Percentiles rank a stretch among this genome's conserved stretches.
phyloP scores from a whole-genome alignment of 2,888 invertebrate species.

The Gastrophysa polygoni region DNA sequence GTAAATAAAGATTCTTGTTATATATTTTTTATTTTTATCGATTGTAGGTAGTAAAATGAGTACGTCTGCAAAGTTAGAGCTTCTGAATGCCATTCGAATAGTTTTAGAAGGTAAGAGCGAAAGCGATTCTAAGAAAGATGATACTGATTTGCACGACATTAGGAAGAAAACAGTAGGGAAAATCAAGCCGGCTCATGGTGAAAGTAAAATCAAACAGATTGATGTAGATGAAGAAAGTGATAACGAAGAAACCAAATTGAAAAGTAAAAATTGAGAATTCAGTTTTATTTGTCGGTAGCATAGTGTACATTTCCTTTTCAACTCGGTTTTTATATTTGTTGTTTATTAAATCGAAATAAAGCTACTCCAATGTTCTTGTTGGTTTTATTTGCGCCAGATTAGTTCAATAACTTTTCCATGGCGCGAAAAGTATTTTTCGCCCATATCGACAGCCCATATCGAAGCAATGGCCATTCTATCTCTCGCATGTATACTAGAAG shows the following conservation, averaged over 20 bases:
- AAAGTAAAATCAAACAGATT: no score
- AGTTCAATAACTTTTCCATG: no score
- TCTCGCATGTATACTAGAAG: no score
- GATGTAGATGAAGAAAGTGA: constrained; percentile 45
- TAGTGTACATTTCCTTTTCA: neutral
- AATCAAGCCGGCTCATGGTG: constrained; percentile 12
- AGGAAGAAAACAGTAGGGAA: constrained; percentile 37
- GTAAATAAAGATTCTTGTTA: constrained; percentile 3
- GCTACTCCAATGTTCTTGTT: neutral
- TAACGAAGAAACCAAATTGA: constrained; percentile 49
- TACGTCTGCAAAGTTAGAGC: constrained; percentile 62
- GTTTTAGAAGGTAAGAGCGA: constrained; percentile 62
- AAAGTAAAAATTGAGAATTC: constrained; percentile 52
- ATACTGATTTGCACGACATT: constrained; percentile 36
- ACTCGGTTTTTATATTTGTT: constrained; percentile 5
- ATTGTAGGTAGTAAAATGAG: constrained; percentile 67
- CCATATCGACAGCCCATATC: no score
- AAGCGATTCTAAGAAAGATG: constrained; percentile 31
- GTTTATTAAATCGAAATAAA: neutral
- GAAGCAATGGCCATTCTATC: no score
- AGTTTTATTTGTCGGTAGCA: neutral
- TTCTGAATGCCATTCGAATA: constrained; percentile 67
- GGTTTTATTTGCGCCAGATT: no score
- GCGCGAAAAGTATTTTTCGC: no score
- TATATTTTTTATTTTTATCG: constrained; percentile 8